Evolutionary conservation across 1,140 invertebrate species (phyloP).

Genomic region (Cepaea nemoralis): DNA sequence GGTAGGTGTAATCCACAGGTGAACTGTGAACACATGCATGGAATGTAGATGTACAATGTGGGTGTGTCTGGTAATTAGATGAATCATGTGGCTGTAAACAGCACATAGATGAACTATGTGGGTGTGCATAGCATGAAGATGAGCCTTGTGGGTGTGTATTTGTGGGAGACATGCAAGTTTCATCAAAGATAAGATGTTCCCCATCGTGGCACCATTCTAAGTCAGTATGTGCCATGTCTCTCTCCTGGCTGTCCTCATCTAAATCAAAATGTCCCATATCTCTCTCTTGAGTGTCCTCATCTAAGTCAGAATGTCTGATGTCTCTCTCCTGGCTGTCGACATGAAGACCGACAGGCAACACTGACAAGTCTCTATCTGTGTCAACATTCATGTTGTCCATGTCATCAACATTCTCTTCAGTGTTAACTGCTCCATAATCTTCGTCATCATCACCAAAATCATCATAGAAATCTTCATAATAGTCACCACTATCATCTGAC

Average conservation of each 20-base stretch:
- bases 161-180: not conserved
- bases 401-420: conserved; percentile 33
- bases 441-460: conserved; percentile 38
- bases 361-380: not conserved
- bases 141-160: not conserved
- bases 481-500: conserved; percentile 22
- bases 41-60: not conserved
- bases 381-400: conserved; percentile 17
- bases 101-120: not conserved
- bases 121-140: not conserved
- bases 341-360: conserved; percentile 31
- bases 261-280: conserved; percentile 6
- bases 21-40: not conserved
- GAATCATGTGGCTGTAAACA: too few relatives aligned
- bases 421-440: conserved; percentile 29
- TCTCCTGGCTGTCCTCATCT: conserved; percentile 41
- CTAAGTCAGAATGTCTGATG: not conserved
- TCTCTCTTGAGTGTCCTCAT: conserved; percentile 42
- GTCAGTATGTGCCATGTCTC: conserved; percentile 13
- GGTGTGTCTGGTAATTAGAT: not conserved
- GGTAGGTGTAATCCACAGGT: not conserved
- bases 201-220: not conserved
- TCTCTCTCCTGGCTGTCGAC: conserved; percentile 41
- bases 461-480: conserved; percentile 43
- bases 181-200: not conserved